Percentiles rank a stretch among this genome's conserved stretches.
Evolutionary conservation across 1,140 invertebrate genomes (phyloP).

Genomic region (Catajapyx aquilonaris): DNA sequence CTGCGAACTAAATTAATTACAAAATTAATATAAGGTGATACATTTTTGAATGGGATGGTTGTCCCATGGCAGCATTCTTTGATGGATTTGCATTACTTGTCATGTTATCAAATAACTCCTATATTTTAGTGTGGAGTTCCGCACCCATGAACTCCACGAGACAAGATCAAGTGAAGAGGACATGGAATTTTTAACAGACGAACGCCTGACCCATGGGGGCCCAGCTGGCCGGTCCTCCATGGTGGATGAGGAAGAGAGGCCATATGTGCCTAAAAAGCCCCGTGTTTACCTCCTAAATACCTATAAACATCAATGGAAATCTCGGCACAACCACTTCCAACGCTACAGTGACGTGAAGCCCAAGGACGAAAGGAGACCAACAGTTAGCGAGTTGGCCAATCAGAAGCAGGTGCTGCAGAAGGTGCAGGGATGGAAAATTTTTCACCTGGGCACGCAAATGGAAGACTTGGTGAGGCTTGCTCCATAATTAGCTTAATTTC

Average conservation of each 20-base stretch:
- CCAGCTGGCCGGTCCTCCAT: too few relatives aligned
- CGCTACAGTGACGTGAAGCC: conserved; percentile 70
- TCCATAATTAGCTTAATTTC: too few relatives aligned
- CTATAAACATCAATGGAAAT: conserved; percentile 33
- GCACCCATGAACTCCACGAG: conserved; percentile 33
- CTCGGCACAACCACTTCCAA: conserved; percentile 57
- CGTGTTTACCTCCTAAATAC: conserved; percentile 22
- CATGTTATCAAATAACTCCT: too few relatives aligned
- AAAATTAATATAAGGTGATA: too few relatives aligned
- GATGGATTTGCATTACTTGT: too few relatives aligned
- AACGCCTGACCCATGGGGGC: too few relatives aligned
- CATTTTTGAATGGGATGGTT: too few relatives aligned
- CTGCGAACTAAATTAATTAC: too few relatives aligned
- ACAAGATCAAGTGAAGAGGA: conserved; percentile 36
- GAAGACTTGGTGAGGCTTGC: conserved; percentile 56
- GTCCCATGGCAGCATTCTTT: too few relatives aligned
- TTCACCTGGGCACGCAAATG: conserved; percentile 78
- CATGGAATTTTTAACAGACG: conserved; percentile 39
- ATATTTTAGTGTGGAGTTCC: conserved; percentile 3
- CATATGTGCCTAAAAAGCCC: too few relatives aligned
- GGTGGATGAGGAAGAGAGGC: too few relatives aligned
- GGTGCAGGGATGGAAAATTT: conserved; percentile 87
- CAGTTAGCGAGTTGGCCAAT: conserved; percentile 70
- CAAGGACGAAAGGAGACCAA: conserved; percentile 58
- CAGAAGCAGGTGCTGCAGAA: conserved; percentile 71